A percentile compares a stretch with the other conserved stretches of the same genome.
Conservation (phyloP, 2,797 vertebrate genomes). For the Tapera naevia region DNA sequence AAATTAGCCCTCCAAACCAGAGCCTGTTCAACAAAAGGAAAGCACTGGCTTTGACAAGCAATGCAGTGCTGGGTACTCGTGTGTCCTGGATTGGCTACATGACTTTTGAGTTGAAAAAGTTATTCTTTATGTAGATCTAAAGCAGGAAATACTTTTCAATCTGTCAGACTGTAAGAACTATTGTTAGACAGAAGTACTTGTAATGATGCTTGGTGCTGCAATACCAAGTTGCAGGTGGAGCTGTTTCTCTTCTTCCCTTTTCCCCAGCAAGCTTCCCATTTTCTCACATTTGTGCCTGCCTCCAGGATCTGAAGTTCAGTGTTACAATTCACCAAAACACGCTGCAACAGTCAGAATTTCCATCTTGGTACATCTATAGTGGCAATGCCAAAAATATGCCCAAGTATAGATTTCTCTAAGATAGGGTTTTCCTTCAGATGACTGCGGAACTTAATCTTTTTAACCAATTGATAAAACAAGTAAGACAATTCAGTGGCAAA, state of each 20-base stretch:
- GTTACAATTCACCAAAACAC: not conserved
- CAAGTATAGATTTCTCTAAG: not conserved
- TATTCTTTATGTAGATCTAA: not conserved
- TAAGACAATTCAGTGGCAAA: not conserved
- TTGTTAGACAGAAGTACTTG: not conserved
- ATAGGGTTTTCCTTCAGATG: not conserved
- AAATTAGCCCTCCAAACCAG: not conserved
- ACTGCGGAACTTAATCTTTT: not conserved
- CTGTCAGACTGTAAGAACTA: not conserved
- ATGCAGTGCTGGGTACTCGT: not conserved
- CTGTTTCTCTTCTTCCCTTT: not conserved
- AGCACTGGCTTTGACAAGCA: not conserved
- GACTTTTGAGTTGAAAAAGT: not conserved
- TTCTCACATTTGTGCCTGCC: not conserved
- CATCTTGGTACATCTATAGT: not conserved
- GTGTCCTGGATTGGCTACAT: fast-evolving
- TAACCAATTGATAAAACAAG: not conserved
- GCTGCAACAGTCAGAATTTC: not conserved
- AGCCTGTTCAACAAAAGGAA: not conserved
- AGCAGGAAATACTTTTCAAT: not conserved
- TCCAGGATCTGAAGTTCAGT: not conserved
- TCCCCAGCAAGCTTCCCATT: not conserved
- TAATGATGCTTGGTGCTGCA: not conserved
- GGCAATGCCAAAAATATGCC: not conserved
- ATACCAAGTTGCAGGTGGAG: not conserved